These are phyloP conservation scores for Leptinotarsa peninsularis DNA, from an alignment of 2,888 invertebrate species.

Conservation along the genomic window DNA sequence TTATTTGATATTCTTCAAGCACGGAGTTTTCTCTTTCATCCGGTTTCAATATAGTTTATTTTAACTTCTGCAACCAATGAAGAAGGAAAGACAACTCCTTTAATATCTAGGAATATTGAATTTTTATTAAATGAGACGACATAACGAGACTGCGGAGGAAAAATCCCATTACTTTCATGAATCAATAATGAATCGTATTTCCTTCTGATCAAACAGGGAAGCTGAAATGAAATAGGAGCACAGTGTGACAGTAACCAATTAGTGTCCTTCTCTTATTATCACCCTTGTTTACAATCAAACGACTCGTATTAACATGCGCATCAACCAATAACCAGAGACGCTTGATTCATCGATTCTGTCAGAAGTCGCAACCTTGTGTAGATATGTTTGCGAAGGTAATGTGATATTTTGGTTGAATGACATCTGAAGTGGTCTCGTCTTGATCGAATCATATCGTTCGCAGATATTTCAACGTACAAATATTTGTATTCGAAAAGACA, in stretches of 20 bases:
- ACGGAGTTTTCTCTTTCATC: too few relatives aligned
- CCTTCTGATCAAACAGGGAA: not conserved
- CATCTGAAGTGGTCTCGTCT: not conserved
- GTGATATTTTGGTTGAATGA: slow-evolving; percentile 9
- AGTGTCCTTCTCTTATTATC: not conserved
- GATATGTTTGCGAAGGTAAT: slow-evolving; percentile 18
- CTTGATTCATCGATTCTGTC: slow-evolving; percentile 20
- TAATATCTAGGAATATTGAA: too few relatives aligned
- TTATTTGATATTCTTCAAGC: too few relatives aligned
- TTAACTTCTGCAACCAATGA: too few relatives aligned
- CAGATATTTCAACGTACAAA: not conserved
- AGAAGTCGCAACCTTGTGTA: not conserved
- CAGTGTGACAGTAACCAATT: slow-evolving; percentile 5
- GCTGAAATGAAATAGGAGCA: not conserved
- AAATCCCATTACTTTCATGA: too few relatives aligned
- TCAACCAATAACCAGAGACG: slow-evolving; percentile 13
- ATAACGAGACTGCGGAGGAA: too few relatives aligned
- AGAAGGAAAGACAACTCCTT: too few relatives aligned
- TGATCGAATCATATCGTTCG: not conserved
- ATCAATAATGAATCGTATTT: not conserved
- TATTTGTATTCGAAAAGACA: not conserved
- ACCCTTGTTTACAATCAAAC: not conserved
- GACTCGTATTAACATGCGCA: slow-evolving; percentile 10
- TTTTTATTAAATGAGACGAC: too few relatives aligned
- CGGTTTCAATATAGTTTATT: too few relatives aligned